phyloP scores from a whole-genome alignment of 2,113 vertebrate species.

The Coryphaenoides rupestris region DNA sequence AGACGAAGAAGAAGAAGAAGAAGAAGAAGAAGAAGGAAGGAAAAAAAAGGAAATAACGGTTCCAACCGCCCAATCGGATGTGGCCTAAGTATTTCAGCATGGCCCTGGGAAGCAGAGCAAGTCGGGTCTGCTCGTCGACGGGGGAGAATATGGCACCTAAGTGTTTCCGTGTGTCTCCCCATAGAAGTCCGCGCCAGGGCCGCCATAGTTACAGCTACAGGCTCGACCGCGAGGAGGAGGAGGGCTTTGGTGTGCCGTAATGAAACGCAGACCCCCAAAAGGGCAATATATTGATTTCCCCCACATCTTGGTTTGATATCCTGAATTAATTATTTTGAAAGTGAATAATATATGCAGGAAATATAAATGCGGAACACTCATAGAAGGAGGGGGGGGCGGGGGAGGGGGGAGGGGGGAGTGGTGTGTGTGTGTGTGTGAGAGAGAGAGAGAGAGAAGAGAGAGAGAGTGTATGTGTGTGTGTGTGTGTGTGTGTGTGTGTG shows the following conservation, averaged over 20 bases:
- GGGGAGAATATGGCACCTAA: constrained; percentile 66
- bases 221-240: constrained; percentile 10
- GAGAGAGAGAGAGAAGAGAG: not conserved
- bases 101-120: constrained; percentile 45
- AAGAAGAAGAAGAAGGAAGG: no score
- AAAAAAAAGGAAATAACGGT: constrained; percentile 38
- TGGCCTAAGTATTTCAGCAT: constrained; percentile 69
- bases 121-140: constrained; percentile 46
- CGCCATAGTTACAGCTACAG: constrained; percentile 57
- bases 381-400: no score
- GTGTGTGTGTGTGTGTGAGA: constrained; percentile 28
- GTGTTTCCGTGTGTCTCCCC: constrained; percentile 63
- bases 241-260: constrained; percentile 51
- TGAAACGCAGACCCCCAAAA: constrained; percentile 69
- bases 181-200: constrained; percentile 62
- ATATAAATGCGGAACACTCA: constrained; percentile 74
- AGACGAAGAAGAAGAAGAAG: no score
- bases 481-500: constrained; percentile 13
- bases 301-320: constrained; percentile 83
- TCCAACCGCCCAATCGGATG: constrained; percentile 70
- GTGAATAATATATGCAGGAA: constrained; percentile 81
- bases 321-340: constrained; percentile 80
- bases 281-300: constrained; percentile 77
- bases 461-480: not conserved
- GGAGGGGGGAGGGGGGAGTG: constrained; percentile 43